Percentiles rank a stretch among this genome's conserved stretches.
Conservation (phyloP, 2,113 vertebrate species). For the Columbina picui region DNA sequence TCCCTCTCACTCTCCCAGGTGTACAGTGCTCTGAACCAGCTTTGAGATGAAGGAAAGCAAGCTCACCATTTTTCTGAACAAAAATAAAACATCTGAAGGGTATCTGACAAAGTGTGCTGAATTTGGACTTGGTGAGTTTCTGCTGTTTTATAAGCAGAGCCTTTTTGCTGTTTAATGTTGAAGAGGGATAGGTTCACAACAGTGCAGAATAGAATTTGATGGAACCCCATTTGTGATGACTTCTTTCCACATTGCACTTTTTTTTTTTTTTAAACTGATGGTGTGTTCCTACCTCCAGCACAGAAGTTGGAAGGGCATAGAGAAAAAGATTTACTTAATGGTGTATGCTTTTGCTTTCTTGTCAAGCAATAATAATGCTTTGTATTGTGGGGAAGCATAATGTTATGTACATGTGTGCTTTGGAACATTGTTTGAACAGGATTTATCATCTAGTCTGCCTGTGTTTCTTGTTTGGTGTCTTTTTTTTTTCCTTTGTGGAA, state of each 20-base stretch:
- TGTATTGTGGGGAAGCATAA: not conserved
- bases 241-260: not conserved
- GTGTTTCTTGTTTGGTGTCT: not conserved
- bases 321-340: not conserved
- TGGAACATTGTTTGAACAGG: not conserved
- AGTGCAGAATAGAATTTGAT: not conserved
- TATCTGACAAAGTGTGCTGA: constrained; percentile 64
- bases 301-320: not conserved
- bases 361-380: not conserved
- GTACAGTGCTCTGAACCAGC: constrained; percentile 58
- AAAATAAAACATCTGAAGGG: constrained; percentile 63
- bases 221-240: not conserved
- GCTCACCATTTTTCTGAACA: constrained; percentile 67
- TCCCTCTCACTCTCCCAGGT: constrained; percentile 69
- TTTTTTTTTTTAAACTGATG: not conserved
- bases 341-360: not conserved
- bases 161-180: constrained; percentile 56
- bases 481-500: too few species aligned
- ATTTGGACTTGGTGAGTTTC: constrained; percentile 72
- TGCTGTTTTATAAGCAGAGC: constrained; percentile 62
- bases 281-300: not conserved
- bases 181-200: not conserved
- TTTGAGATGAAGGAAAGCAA: constrained; percentile 69
- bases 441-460: not conserved
- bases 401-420: not conserved